Evolutionary conservation across 1,140 invertebrate species (phyloP).

Genomic region (Eupeodes corollae): DNA sequence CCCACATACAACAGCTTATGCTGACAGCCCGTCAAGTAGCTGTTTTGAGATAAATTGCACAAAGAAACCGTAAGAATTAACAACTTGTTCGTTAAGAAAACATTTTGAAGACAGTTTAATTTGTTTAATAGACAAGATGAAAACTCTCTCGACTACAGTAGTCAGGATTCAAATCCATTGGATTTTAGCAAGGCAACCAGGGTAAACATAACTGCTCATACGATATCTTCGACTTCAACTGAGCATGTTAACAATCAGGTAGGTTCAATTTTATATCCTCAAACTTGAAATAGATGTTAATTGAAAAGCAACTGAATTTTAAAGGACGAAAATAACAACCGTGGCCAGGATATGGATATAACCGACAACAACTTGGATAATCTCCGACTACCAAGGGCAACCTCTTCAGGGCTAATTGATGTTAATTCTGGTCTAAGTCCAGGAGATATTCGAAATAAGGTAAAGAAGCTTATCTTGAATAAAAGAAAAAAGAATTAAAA

Average conservation of each 20-base stretch:
- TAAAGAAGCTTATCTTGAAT: constrained; percentile 26
- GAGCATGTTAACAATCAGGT: neutral
- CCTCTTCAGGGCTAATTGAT: constrained; percentile 8
- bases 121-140: constrained; percentile 24
- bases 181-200: constrained; percentile 28
- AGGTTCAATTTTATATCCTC: neutral
- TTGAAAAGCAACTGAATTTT: neutral
- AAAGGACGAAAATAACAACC: constrained; percentile 33
- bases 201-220: constrained; percentile 7
- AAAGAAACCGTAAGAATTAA: neutral
- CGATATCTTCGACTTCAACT: constrained; percentile 6
- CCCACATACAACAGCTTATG: constrained; percentile 32
- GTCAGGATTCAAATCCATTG: constrained; percentile 34
- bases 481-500: too few relatives aligned
- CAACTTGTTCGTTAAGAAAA: neutral
- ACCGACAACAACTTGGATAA: neutral
- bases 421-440: constrained; percentile 15
- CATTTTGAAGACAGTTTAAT: too few relatives aligned
- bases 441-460: constrained; percentile 19
- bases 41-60: constrained; percentile 20
- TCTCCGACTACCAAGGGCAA: constrained; percentile 4
- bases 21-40: constrained; percentile 27
- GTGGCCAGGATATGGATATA: constrained; percentile 13
- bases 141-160: constrained; percentile 32
- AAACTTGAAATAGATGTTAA: neutral